Percentiles rank a stretch among this genome's conserved stretches.
Evolutionary conservation across 2,888 invertebrate genomes (phyloP).

Genomic region (Hoplodrina blanda): DNA sequence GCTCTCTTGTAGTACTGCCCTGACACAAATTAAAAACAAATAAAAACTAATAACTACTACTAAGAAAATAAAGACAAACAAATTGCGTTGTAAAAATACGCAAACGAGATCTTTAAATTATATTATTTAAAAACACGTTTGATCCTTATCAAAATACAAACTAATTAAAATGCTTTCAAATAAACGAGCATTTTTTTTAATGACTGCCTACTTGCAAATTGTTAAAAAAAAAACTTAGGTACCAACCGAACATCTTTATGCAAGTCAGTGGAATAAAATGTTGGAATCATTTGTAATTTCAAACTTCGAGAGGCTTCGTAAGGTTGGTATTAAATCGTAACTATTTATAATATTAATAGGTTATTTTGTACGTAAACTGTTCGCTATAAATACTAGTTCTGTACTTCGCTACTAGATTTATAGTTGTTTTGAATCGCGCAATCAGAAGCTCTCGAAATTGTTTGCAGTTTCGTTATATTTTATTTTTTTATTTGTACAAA

Average conservation of each 20-base stretch:
- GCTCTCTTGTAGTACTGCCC: not conserved
- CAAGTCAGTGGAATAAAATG: constrained; percentile 35
- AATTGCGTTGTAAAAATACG: not conserved
- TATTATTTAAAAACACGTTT: not conserved
- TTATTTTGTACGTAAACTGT: constrained; percentile 81
- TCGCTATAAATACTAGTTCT: constrained; percentile 78
- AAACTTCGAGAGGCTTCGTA: constrained; percentile 41
- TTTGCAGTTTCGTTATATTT: constrained; percentile 48
- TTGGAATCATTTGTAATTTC: constrained; percentile 51
- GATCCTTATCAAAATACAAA: not conserved
- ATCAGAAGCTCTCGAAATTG: constrained; percentile 60
- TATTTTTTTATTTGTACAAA: too few species aligned
- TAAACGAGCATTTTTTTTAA: not conserved
- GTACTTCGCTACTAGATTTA: constrained; percentile 65
- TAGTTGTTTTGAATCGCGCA: constrained; percentile 70
- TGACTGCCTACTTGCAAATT: not conserved
- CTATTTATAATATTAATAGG: constrained; percentile 86
- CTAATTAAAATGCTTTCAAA: constrained; percentile 1
- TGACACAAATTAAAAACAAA: not conserved
- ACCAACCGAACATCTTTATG: constrained; percentile 43
- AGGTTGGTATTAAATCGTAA: constrained; percentile 80
- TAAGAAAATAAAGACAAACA: too few species aligned
- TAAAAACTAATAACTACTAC: not conserved
- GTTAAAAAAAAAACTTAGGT: constrained; percentile 25
- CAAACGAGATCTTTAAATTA: not conserved